Conservation (phyloP, 2,888 invertebrate genomes). For the Cerastis rubricosa region DNA sequence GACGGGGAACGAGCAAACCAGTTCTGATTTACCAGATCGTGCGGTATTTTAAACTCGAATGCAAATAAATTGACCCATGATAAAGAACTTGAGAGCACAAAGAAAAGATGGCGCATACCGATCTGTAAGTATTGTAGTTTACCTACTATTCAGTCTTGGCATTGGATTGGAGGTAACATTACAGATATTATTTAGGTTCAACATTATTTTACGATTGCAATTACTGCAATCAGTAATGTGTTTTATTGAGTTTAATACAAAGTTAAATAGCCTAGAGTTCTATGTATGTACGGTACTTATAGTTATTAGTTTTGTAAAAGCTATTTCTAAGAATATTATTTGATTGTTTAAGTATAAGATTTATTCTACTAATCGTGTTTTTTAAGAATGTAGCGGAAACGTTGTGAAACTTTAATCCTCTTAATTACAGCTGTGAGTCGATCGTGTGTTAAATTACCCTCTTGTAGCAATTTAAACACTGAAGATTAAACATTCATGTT, state of each 20-base stretch:
- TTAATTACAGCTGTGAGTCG: constrained; percentile 37
- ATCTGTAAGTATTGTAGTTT: constrained; percentile 56
- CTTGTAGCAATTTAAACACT: constrained; percentile 27
- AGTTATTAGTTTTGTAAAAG: constrained; percentile 9
- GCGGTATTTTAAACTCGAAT: constrained; percentile 87
- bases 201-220: constrained; percentile 37
- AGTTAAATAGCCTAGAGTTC: background rate
- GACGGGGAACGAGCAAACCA: constrained; percentile 83
- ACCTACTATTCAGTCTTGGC: constrained; percentile 53
- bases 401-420: constrained; percentile 45
- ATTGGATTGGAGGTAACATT: constrained; percentile 54
- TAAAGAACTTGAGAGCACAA: constrained; percentile 84
- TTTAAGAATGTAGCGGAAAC: constrained; percentile 48
- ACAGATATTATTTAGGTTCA: constrained; percentile 43
- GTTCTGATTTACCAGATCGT: constrained; percentile 89
- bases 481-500: constrained; percentile 25
- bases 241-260: constrained; percentile 38
- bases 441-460: constrained; percentile 51
- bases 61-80: constrained; percentile 86
- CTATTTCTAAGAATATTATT: constrained; percentile 9
- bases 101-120: constrained; percentile 72
- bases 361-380: constrained; percentile 16
- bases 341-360: constrained; percentile 12
- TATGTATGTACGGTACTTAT: background rate
- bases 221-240: constrained; percentile 25